Evolutionary conservation across 2,888 invertebrate species (phyloP), one percentile per base, ranked within the genome.

Genomic region (Mellilla xanthometata): DNA sequence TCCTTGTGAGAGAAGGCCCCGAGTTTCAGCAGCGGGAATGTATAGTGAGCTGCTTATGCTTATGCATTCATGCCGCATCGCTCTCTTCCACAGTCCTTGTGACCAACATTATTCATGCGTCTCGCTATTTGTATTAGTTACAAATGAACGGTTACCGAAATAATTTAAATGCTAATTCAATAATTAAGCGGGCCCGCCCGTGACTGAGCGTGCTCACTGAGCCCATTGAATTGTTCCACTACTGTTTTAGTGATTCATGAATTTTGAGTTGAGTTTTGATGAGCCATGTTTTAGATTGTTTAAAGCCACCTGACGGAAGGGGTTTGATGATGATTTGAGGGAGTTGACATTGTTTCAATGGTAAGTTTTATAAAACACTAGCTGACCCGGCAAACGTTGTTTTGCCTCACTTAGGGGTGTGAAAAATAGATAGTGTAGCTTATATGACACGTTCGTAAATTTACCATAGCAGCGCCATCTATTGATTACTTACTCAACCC

Each of bases 111-210:
- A 88, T 89, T 89, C 89, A 90, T 89, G 83, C 82, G 70, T 71
- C 77, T 72, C 73, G 81, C 85, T 78, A 87, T 88, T 89, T 88
- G 87, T 87, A 86, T 90, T 90, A 90, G 89, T 90, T 87, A 89
- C 90, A 90, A 90, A 88, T 88, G 90, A 89, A 89, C 81, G 90
- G 88, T 84, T 89, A 83, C 89, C 90, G 80, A 90, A 88, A 90
- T 90, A 80, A 90, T 90, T 90, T 90, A 90, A 86, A 90, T 90
- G 90, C 90, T 89, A 90, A 90, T 90, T 85, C 87, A 80, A 87
- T 90, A 90, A 90, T 90, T 90, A 90, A 88, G 74, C 73, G 81
- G 81, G 75, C 73, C 82, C 79, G 71, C 74, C 80, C 77, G 84
- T 81, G 80, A 81, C 82, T 65, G 73, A 69, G 65, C 70, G 70